Evolutionary conservation across 2,113 vertebrate genomes (phyloP).

Genomic region (Ictalurus furcatus): DNA sequence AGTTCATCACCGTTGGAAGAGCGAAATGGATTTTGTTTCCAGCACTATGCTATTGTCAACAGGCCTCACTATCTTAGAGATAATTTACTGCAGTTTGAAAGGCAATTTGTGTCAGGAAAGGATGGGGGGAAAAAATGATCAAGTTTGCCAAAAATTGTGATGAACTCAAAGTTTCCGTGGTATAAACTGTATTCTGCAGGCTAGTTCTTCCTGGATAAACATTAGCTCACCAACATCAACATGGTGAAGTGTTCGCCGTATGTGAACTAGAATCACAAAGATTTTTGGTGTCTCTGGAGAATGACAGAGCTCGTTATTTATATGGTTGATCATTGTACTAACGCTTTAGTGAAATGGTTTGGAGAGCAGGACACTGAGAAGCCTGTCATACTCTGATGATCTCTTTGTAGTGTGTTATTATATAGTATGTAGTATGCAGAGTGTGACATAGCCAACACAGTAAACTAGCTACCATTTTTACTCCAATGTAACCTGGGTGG

Average conservation of each 20-base stretch:
- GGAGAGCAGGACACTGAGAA: not conserved
- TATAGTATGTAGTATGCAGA: no score
- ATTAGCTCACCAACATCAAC: not conserved
- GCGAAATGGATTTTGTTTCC: not conserved
- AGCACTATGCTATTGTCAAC: not conserved
- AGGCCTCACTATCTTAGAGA: not conserved
- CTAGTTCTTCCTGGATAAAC: not conserved
- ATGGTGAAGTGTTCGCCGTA: not conserved
- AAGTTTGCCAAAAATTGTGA: not conserved
- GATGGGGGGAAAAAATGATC: not conserved
- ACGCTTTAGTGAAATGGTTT: not conserved
- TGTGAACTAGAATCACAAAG: not conserved
- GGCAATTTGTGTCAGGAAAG: not conserved
- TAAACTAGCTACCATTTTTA: no score
- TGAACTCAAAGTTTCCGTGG: not conserved
- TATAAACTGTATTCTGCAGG: not conserved
- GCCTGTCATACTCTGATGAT: not conserved
- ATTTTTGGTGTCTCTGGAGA: not conserved
- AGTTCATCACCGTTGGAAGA: not conserved
- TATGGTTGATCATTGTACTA: not conserved
- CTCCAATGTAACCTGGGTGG: no score
- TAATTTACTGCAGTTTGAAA: not conserved
- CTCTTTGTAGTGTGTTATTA: not conserved
- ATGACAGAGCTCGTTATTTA: not conserved
- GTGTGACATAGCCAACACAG: no score